A percentile compares a stretch with the other conserved stretches of the same genome.
phyloP scores from a whole-genome alignment of 2,797 vertebrate genomes.

The Selene dorsalis region DNA sequence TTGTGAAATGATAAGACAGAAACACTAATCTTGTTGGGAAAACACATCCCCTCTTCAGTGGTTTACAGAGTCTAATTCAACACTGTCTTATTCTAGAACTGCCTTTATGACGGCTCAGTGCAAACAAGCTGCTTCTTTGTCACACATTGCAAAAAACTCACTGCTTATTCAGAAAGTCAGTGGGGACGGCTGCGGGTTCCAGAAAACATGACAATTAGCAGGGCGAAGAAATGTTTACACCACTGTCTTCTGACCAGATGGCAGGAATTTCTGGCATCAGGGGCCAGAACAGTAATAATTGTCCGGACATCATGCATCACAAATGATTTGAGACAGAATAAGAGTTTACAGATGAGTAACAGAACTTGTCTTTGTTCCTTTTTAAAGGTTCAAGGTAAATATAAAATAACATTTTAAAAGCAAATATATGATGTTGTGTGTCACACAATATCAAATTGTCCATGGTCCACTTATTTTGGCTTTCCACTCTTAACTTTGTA shows the following conservation, averaged over 20 bases:
- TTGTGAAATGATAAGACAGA: constrained; percentile 39
- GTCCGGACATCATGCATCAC: background rate
- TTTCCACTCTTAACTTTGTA: background rate
- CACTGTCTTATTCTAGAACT: constrained; percentile 13
- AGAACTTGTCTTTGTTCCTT: background rate
- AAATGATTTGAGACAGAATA: background rate
- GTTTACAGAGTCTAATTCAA: constrained; percentile 35
- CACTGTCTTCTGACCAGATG: constrained; percentile 23
- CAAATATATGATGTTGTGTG: background rate
- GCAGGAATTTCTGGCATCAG: background rate
- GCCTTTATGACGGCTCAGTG: constrained; percentile 5
- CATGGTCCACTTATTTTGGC: background rate
- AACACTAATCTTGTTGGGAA: constrained; percentile 35
- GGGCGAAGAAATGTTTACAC: constrained; percentile 7
- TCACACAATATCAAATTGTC: background rate
- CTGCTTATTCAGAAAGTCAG: constrained; percentile 35
- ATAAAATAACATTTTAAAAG: background rate
- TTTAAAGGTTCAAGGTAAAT: background rate
- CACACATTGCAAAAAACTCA: constrained; percentile 20
- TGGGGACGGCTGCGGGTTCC: constrained; percentile 2
- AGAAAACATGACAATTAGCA: constrained; percentile 9
- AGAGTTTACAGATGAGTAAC: background rate
- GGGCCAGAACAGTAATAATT: background rate
- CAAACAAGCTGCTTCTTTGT: constrained; percentile 36
- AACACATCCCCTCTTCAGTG: constrained; percentile 10